A percentile compares a stretch with the other conserved stretches of the same genome.
phyloP scores from a whole-genome alignment of 2,113 vertebrate species.

The Serinus canaria region DNA sequence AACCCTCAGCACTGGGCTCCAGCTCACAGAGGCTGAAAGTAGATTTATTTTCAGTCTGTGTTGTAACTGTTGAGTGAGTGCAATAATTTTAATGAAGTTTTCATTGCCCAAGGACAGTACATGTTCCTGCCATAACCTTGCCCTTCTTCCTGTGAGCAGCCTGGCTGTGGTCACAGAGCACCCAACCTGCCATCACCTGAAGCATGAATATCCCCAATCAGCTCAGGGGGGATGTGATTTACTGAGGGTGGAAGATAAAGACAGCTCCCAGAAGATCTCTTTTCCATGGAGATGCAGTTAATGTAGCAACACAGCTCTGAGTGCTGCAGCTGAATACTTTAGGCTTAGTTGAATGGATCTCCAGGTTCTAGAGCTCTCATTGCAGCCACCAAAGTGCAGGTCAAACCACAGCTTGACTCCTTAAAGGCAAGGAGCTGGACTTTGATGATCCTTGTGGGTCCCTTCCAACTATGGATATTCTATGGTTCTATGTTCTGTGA shows the following conservation, averaged over 20 bases:
- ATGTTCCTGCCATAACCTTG: not conserved
- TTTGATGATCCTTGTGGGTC: not conserved
- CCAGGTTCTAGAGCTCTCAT: not conserved
- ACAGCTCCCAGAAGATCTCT: not conserved
- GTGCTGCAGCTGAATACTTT: not conserved
- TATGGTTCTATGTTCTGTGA: not conserved
- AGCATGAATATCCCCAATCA: not conserved
- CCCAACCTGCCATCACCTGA: not conserved
- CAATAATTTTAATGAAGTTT: not conserved
- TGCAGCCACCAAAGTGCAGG: not conserved
- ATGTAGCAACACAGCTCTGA: not conserved
- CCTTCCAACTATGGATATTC: not conserved
- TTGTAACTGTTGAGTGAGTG: not conserved
- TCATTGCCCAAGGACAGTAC: not conserved
- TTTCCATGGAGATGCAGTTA: not conserved
- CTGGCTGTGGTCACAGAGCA: not conserved
- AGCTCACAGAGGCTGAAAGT: not conserved
- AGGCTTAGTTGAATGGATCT: not conserved
- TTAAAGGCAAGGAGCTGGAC: not conserved
- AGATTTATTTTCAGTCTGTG: not conserved
- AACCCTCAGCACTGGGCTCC: not conserved
- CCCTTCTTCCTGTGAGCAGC: not conserved
- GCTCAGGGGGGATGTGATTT: not conserved
- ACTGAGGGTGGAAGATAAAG: not conserved
- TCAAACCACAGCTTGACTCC: not conserved